Percentiles rank a stretch among this genome's conserved stretches.
Conservation (phyloP, 2,797 vertebrate species). For the Silurus lanzhouensis region DNA sequence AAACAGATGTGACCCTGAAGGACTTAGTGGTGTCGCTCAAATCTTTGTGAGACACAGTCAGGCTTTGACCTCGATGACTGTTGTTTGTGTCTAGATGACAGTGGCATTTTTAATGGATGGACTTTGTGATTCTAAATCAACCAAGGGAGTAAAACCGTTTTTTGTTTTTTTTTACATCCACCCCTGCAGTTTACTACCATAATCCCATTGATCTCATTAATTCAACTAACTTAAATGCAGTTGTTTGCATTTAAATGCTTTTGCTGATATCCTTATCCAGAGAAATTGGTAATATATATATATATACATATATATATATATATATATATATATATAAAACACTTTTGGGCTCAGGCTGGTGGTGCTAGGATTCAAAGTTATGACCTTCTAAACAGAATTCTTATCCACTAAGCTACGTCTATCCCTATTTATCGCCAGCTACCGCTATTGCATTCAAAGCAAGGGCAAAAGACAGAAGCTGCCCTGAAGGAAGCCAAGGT, state of each 20-base stretch:
- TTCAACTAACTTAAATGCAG: background rate
- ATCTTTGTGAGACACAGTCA: background rate
- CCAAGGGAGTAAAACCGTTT: too few species aligned
- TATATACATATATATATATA: too few species aligned
- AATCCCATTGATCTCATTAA: background rate
- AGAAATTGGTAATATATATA: too few species aligned
- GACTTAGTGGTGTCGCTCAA: conserved; percentile 8
- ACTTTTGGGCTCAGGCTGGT: too few species aligned
- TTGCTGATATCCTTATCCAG: too few species aligned
- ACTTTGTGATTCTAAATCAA: background rate
- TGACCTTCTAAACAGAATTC: too few species aligned
- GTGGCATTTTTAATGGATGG: background rate
- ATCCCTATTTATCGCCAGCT: background rate
- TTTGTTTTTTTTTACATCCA: background rate
- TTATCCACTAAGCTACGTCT: too few species aligned
- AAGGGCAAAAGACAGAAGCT: background rate
- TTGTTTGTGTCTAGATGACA: background rate
- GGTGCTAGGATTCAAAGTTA: too few species aligned
- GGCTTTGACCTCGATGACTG: background rate
- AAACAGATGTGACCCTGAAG: background rate
- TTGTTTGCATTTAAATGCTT: background rate
- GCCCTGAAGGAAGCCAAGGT: background rate
- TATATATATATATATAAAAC: too few species aligned
- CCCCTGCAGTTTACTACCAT: background rate
- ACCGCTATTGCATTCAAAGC: background rate